These are phyloP conservation scores for Lamellibrachia columna DNA, from an alignment of 2,888 invertebrate species.

Conservation along the genomic window DNA sequence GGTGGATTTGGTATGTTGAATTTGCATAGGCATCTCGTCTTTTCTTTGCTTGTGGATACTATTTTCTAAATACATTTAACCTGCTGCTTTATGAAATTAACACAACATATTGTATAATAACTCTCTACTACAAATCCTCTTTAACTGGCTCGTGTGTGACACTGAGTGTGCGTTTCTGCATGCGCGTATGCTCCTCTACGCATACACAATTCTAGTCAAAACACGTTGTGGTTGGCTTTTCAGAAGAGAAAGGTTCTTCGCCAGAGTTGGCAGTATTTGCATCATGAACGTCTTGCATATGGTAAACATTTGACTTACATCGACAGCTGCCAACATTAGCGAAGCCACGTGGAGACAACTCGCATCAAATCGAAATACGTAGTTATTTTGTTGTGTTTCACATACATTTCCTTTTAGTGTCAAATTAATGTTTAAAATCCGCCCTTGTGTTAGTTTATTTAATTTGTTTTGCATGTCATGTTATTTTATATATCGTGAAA, in stretches of 20 bases:
- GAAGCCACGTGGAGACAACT: neutral
- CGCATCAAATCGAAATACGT: neutral
- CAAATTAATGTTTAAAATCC: neutral
- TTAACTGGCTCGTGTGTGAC: neutral
- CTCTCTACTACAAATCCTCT: neutral
- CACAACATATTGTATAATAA: neutral
- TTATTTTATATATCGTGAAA: neutral
- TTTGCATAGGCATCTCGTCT: neutral
- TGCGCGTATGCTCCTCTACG: neutral
- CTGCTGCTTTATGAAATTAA: neutral
- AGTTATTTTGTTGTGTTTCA: neutral
- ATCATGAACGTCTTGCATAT: slow-evolving; percentile 5
- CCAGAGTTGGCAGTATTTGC: neutral
- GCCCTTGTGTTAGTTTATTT: neutral
- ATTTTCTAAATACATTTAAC: too few species aligned
- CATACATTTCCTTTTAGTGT: neutral
- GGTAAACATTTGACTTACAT: neutral
- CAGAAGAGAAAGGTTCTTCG: neutral
- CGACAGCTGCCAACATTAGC: neutral
- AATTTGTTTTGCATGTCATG: neutral
- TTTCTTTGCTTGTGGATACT: neutral
- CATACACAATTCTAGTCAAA: neutral
- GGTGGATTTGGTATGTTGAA: neutral
- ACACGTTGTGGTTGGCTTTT: neutral
- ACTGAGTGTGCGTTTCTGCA: neutral